A percentile compares a stretch with the other conserved stretches of the same genome.
Evolutionary conservation across 2,888 invertebrate species (phyloP).

Genomic region (Oligia strigilis): DNA sequence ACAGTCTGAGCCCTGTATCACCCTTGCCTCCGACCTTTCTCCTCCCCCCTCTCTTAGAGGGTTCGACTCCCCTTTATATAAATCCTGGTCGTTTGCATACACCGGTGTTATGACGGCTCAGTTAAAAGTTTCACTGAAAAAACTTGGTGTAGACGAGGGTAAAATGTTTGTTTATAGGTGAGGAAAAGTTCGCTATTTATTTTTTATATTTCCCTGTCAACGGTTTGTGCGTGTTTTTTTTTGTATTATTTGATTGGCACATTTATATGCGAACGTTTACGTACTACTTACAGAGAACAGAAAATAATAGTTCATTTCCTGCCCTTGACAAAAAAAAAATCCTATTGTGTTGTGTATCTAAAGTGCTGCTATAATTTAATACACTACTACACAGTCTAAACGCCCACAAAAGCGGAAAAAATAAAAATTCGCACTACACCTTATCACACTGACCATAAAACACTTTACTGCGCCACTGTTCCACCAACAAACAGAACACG

Average conservation of each 20-base stretch:
- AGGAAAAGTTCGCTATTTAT: neutral
- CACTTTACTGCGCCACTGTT: constrained; percentile 66
- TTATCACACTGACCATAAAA: constrained; percentile 60
- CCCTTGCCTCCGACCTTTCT: constrained; percentile 14
- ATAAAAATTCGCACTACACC: constrained; percentile 42
- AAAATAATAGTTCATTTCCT: neutral
- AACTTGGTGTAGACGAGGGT: constrained; percentile 47
- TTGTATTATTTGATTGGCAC: neutral
- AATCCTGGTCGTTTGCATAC: constrained; percentile 73
- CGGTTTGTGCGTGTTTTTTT: neutral
- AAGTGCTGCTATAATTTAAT: constrained; percentile 8
- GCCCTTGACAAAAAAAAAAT: neutral
- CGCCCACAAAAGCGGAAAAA: constrained; percentile 24
- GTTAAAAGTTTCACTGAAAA: constrained; percentile 60
- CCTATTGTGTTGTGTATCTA: no score
- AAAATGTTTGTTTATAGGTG: constrained; percentile 21
- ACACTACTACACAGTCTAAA: neutral
- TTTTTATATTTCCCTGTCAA: neutral
- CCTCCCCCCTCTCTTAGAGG: constrained; percentile 31
- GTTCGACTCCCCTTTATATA: constrained; percentile 57
- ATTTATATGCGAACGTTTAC: neutral
- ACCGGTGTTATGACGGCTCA: constrained; percentile 66
- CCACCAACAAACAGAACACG: constrained; percentile 60
- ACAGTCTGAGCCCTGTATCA: constrained; percentile 66
- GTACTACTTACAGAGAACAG: neutral